Evolutionary conservation across 2,888 invertebrate genomes (phyloP).

Genomic region (Polyommatus icarus): DNA sequence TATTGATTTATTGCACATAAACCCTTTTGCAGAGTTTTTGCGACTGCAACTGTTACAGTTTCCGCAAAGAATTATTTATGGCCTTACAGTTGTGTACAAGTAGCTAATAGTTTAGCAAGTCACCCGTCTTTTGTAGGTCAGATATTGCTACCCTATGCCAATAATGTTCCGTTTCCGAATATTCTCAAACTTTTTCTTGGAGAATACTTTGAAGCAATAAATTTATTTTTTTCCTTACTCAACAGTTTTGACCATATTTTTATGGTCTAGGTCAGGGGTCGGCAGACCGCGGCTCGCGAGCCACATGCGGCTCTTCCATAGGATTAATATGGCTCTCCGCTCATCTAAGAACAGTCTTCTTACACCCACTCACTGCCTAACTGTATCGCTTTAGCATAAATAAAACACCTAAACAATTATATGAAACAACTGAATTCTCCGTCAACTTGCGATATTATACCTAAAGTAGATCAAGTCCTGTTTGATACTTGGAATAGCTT

Average conservation of each 20-base stretch:
- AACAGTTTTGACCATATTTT: neutral
- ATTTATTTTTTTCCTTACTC: neutral
- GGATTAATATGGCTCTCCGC: too few relatives aligned
- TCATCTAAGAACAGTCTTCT: too few relatives aligned
- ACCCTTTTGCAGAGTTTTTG: slow-evolving; percentile 62
- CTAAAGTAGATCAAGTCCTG: too few relatives aligned
- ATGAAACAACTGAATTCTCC: too few relatives aligned
- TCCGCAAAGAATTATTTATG: slow-evolving; percentile 66
- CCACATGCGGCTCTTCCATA: too few relatives aligned
- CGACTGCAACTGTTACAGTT: slow-evolving; percentile 65
- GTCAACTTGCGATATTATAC: too few relatives aligned
- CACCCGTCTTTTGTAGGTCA: slow-evolving; percentile 73
- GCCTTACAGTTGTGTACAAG: slow-evolving; percentile 66
- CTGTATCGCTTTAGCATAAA: too few relatives aligned
- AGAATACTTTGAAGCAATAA: slow-evolving; percentile 3
- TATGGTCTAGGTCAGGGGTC: too few relatives aligned
- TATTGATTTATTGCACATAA: slow-evolving; percentile 47
- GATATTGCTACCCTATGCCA: slow-evolving; percentile 53
- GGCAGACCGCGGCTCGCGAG: too few relatives aligned
- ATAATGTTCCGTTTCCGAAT: slow-evolving; percentile 48
- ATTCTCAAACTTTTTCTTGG: slow-evolving; percentile 49
- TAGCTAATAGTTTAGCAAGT: slow-evolving; percentile 65
- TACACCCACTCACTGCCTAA: too few relatives aligned
- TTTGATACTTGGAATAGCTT: too few relatives aligned
- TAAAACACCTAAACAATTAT: too few relatives aligned